These are phyloP conservation scores for Paraescarpia echinospica DNA, from an alignment of 1,140 invertebrate species.

Conservation along the genomic window DNA sequence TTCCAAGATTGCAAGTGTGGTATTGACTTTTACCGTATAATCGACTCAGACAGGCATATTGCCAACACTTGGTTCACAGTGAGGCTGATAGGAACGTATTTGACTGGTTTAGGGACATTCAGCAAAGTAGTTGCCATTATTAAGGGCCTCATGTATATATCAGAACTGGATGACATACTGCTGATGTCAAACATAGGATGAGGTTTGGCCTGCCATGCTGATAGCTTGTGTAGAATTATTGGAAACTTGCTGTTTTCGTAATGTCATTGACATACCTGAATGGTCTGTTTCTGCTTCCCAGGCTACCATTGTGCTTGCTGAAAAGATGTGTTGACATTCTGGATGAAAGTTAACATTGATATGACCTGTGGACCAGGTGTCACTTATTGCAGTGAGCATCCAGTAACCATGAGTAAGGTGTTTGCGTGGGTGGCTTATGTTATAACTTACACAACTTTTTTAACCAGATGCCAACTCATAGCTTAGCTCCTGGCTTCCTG, in stretches of 20 bases:
- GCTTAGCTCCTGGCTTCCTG: no score
- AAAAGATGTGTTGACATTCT: neutral
- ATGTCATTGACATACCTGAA: neutral
- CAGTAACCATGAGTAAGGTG: neutral
- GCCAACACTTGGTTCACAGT: neutral
- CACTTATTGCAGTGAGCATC: neutral
- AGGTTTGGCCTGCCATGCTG: neutral
- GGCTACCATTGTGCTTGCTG: neutral
- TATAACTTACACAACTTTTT: neutral
- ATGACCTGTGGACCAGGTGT: neutral
- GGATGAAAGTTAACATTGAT: neutral
- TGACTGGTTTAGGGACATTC: neutral
- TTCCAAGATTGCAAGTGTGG: neutral
- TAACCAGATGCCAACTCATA: no score
- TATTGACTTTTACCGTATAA: neutral
- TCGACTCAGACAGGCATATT: neutral
- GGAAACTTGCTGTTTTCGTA: neutral
- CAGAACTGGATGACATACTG: neutral
- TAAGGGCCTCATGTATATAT: neutral
- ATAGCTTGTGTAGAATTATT: neutral
- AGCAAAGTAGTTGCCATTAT: neutral
- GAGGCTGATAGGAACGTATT: neutral
- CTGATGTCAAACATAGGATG: neutral
- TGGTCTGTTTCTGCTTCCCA: neutral
- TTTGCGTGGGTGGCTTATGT: neutral